These are phyloP conservation scores for Peromyscus eremicus DNA, from an alignment of 2,797 vertebrate genomes.

Conservation along the genomic window DNA sequence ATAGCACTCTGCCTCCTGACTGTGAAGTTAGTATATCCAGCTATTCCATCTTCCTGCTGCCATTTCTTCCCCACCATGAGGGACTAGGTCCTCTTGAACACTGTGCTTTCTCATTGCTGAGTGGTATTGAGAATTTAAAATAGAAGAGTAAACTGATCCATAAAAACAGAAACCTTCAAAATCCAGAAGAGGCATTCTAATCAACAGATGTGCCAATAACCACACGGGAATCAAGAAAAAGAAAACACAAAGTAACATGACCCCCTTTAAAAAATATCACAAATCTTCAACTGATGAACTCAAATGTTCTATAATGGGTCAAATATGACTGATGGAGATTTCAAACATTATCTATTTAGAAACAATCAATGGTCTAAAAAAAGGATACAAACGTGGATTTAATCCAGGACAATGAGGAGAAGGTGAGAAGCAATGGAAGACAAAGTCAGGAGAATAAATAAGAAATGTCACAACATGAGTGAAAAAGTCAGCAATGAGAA, in stretches of 20 bases:
- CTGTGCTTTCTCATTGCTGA: neutral
- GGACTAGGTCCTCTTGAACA: neutral
- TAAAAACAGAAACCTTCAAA: neutral
- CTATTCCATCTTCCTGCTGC: neutral
- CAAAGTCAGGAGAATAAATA: neutral
- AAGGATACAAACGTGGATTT: neutral
- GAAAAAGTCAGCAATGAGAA: neutral
- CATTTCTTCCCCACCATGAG: neutral
- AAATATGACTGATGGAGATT: neutral
- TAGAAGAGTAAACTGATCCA: neutral
- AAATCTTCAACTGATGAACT: neutral
- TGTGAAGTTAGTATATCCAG: neutral
- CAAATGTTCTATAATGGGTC: neutral
- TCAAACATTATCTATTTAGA: neutral
- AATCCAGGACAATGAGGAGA: neutral
- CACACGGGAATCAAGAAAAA: neutral
- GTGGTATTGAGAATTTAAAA: neutral
- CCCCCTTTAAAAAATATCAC: neutral
- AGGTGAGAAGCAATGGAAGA: neutral
- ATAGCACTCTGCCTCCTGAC: neutral
- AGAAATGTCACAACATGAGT: neutral
- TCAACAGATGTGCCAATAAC: neutral
- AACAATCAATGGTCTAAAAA: neutral
- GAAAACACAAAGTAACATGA: neutral
- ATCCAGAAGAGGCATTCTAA: neutral